Base-by-base conservation (phyloP, 1,140 invertebrate genomes). In the Protaetia brevitarsis region DNA sequence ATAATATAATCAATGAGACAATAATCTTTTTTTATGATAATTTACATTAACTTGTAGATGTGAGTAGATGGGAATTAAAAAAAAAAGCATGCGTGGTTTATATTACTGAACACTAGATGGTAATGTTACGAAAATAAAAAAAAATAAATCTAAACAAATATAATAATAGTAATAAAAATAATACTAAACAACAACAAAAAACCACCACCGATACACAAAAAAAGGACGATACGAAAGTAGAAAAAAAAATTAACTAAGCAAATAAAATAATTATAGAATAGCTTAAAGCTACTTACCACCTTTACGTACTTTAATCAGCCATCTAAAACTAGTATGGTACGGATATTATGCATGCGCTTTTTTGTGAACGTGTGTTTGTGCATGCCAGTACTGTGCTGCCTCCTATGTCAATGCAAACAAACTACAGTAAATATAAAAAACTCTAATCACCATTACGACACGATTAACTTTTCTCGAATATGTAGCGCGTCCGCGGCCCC, bases 321-420 rank as follows among this genome's bases (percentile, higher is more conserved):
- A 71, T 73, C 72, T 76, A 75, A 76, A 75, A 68, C 75, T 76
- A 76, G 71, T 76, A 74, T 72, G 73, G 75, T 73, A 74, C 70
- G 69, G 70, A 67, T 71, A 75, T 71, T 75, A 72, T 71, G 71
- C 75, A 74, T 76, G 73, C 74, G 73, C 74, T 71, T 73, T 71
- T 72, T 69, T 75, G 71, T 74, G 74, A 69, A 69, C 71, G 67
- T 68, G 69, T 69, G 68, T 69, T 68, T 75, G 73, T 73, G 74
- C 75, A 75, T 76, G 73, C 74, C 72, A 72, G 71, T 71, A 74
- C 69, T 71, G 73, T 75, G 74, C 68, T 74, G 72, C 70, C 71
- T 73, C 73, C 73, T 74, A 74, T 66, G 66, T 72, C 67, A 76
- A 74, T 69, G 73, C 71, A 76, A 76, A 75, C 73, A 74, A 73